Base-by-base conservation (phyloP, 2,797 vertebrate species). In the Hemitrygon akajei region DNA sequence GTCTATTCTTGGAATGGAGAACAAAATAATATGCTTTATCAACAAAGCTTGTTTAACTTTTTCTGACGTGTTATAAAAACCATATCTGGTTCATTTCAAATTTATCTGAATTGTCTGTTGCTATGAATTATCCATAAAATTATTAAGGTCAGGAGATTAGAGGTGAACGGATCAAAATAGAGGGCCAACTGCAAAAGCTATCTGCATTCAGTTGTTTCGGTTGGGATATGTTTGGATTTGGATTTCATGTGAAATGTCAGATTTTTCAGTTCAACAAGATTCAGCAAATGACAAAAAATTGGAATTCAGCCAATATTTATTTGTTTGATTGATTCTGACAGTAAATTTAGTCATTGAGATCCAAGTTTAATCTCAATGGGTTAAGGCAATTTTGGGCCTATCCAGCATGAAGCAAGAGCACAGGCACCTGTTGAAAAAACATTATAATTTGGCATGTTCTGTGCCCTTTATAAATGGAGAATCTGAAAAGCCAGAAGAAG, bases 341-440 rank as follows among this genome's bases (percentile, higher is more conserved):
- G 91, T 40, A 75, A 75, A 75, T 92, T 56, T 76, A 56, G 14
- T 93, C 25, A 30, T 93, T 75, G 16, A 37, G 69, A 93, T 93
- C 40, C 30, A 40, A 56, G 91, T 30, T 76, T 25, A 56, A 27
- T 25, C 25, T 76, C 71, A 93, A 71, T 75, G 27, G 6, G 40
- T 73, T 56, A 47, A n/a, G 71, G 7, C 30, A 40, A 93, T 40
- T 76, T 73, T 93, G 71, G 91, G 37, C 76, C 91, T 58, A 56
- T 9, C 25, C 40, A n/a, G 40, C 56, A 11, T 76, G 91, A 93
- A 93, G 11, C 1, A 25, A 56, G 30, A 56, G 25, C 25, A 11
- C 40, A 58, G 47, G n/a, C 22, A 30, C 27, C 47, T 58, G 40
- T 60, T 69, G 71, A 7, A 66, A 37, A 37, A 60, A 16, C 12